These are phyloP conservation scores for Tuberolachnus salignus DNA, from an alignment of 2,888 invertebrate species.

Conservation along the genomic window DNA sequence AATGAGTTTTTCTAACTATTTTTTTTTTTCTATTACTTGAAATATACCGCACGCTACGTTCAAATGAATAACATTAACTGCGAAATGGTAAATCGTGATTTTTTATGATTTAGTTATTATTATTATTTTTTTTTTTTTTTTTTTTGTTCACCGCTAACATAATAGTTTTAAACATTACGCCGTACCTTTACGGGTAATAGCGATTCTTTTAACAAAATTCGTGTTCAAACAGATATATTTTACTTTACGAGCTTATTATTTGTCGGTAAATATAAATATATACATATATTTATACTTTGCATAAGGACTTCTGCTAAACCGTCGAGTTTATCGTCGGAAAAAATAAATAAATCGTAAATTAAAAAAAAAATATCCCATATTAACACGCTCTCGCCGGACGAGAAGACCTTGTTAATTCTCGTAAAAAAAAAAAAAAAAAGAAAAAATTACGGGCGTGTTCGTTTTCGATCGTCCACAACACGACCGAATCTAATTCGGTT, in stretches of 20 bases:
- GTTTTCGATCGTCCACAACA: neutral
- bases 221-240: neutral
- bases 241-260: conserved; percentile 11
- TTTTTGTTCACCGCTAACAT: neutral
- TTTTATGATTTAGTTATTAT: neutral
- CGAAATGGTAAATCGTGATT: neutral
- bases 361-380: conserved; percentile 16
- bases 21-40: no score
- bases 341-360: conserved; percentile 14
- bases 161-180: conserved; percentile 11
- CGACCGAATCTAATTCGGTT: conserved; percentile 20
- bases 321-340: conserved; percentile 11
- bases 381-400: neutral
- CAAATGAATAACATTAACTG: neutral
- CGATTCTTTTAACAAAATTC: conserved; percentile 2
- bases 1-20: neutral
- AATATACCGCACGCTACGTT: neutral
- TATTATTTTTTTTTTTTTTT: no score
- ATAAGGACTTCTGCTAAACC: neutral
- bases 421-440: no score
- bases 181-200: neutral
- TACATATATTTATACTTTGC: neutral
- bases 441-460: conserved; percentile 17
- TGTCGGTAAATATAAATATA: neutral
- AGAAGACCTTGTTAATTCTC: conserved; percentile 26